phyloP scores from a whole-genome alignment of 2,797 vertebrate genomes.

The Pagetopsis macropterus region DNA sequence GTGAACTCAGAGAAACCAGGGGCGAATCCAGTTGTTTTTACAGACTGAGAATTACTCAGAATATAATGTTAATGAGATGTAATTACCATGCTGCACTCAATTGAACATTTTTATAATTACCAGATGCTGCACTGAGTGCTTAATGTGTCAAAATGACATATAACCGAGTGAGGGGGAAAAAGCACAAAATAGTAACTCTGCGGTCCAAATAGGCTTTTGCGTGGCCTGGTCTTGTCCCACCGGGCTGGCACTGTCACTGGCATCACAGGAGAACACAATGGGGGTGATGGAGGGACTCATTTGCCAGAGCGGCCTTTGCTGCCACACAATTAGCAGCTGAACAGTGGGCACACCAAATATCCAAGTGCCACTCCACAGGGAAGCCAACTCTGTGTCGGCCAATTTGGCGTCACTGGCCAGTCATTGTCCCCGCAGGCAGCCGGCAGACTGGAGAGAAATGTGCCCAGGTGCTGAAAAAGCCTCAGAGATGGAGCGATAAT shows the following conservation, averaged over 20 bases:
- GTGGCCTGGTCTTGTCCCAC: slow-evolving; percentile 12
- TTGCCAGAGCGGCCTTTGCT: slow-evolving; percentile 48
- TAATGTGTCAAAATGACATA: slow-evolving; percentile 26
- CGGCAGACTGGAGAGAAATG: slow-evolving; percentile 57
- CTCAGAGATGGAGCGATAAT: slow-evolving; percentile 45
- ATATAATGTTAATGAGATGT: slow-evolving; percentile 30
- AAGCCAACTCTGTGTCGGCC: slow-evolving; percentile 65
- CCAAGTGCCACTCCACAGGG: slow-evolving; percentile 57
- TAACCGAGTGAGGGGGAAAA: not conserved
- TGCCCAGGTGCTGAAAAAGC: slow-evolving; percentile 50
- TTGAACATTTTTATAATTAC: slow-evolving; percentile 18
- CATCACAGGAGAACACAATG: slow-evolving; percentile 48
- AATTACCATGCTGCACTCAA: slow-evolving; percentile 31
- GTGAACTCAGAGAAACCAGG: not conserved
- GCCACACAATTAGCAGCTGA: slow-evolving; percentile 56
- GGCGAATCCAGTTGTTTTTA: slow-evolving; percentile 48
- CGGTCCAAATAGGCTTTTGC: slow-evolving; percentile 31
- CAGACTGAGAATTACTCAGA: slow-evolving; percentile 19
- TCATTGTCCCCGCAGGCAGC: slow-evolving; percentile 60
- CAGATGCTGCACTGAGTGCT: slow-evolving; percentile 19
- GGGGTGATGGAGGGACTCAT: slow-evolving; percentile 43
- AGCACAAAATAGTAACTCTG: slow-evolving; percentile 8
- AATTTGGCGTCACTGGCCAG: slow-evolving; percentile 32
- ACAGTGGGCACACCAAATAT: slow-evolving; percentile 49
- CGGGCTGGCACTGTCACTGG: slow-evolving; percentile 35